phyloP scores from a whole-genome alignment of 2,113 vertebrate genomes.

The Phasianus colchicus region DNA sequence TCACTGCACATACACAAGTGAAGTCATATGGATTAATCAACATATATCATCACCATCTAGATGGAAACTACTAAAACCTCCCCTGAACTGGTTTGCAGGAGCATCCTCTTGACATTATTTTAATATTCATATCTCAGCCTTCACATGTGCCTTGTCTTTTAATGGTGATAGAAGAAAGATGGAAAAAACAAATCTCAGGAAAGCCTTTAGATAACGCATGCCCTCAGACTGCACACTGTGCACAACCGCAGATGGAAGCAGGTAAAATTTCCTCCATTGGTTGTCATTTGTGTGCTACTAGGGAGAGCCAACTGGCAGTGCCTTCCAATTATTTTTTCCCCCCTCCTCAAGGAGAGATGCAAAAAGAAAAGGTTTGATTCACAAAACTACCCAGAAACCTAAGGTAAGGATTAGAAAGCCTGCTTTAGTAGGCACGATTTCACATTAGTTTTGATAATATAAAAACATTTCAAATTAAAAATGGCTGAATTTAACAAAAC shows the following conservation, averaged over 20 bases:
- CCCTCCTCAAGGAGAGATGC: background rate
- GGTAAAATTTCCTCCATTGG: background rate
- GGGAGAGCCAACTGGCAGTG: background rate
- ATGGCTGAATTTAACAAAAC: background rate
- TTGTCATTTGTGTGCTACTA: background rate
- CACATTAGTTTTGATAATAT: background rate
- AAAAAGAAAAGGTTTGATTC: background rate
- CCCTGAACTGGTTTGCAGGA: conserved; percentile 8
- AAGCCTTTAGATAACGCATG: background rate
- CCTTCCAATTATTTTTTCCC: background rate
- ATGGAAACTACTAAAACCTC: background rate
- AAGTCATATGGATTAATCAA: conserved; percentile 58
- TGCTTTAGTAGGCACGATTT: background rate
- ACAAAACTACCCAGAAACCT: no score
- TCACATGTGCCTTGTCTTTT: background rate
- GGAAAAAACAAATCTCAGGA: background rate
- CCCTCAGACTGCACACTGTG: background rate
- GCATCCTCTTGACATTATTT: conserved; percentile 8
- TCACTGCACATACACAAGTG: conserved; percentile 51
- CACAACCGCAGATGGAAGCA: background rate
- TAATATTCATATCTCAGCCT: background rate
- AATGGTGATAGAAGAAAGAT: background rate
- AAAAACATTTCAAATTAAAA: background rate
- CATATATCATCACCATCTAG: background rate
- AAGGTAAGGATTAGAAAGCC: background rate